A percentile compares a stretch with the other conserved stretches of the same genome.
These are phyloP conservation scores for Tragelaphus scriptus DNA, from an alignment of 2,113 vertebrate species.

Conservation along the genomic window DNA sequence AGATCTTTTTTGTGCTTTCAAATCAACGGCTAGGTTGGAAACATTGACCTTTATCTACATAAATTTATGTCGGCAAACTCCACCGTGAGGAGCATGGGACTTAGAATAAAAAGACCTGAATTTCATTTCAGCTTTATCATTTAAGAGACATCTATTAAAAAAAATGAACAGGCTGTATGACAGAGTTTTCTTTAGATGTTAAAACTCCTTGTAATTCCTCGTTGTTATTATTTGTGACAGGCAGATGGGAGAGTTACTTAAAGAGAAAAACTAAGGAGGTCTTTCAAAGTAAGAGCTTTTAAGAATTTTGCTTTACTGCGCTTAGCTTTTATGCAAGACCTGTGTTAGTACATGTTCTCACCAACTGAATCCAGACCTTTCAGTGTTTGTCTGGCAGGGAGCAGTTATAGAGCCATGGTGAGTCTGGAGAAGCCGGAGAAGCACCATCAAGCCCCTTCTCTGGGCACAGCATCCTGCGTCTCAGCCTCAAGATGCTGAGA, in stretches of 20 bases:
- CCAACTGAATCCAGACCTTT: neutral
- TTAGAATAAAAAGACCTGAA: neutral
- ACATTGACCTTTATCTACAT: neutral
- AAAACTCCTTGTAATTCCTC: neutral
- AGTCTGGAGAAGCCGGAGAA: neutral
- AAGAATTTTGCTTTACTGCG: rapidly evolving
- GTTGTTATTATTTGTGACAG: neutral
- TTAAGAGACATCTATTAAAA: neutral
- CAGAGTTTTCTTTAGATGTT: neutral
- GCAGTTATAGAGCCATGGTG: neutral
- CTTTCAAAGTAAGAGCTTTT: neutral
- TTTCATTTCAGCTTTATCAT: neutral
- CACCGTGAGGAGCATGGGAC: neutral
- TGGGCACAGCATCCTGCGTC: neutral
- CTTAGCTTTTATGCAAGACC: neutral
- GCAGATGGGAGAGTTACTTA: neutral
- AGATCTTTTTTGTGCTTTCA: neutral
- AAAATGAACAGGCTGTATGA: neutral
- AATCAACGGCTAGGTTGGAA: neutral
- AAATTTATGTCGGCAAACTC: neutral
- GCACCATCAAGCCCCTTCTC: neutral
- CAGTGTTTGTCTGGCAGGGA: neutral
- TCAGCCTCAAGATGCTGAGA: neutral
- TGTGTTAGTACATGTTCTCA: neutral
- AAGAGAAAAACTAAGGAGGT: neutral